A percentile compares a stretch with the other conserved stretches of the same genome.
Evolutionary conservation across 2,113 vertebrate species (phyloP).

Genomic region (Chinchilla lanigera): DNA sequence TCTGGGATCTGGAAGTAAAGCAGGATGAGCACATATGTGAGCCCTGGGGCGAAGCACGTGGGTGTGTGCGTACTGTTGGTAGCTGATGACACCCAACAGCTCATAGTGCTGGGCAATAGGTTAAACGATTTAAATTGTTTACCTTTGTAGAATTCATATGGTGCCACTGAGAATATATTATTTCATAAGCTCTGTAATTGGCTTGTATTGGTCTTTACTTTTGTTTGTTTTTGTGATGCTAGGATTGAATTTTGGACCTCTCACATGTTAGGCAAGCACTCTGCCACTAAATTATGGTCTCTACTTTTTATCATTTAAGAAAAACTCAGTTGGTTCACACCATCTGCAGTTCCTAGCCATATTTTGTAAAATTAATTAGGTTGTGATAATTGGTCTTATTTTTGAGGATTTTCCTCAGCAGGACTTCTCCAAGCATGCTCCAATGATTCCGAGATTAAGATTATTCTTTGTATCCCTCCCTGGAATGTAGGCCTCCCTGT

Average conservation of each 20-base stretch:
- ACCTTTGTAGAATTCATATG: neutral
- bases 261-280: neutral
- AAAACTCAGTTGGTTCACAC: neutral
- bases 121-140: too few species aligned
- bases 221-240: neutral
- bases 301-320: neutral
- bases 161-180: neutral
- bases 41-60: fast-evolving
- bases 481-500: fast-evolving
- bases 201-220: neutral
- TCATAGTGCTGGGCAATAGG: too few species aligned
- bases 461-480: neutral
- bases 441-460: neutral
- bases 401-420: neutral
- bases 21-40: neutral
- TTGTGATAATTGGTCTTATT: neutral
- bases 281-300: neutral
- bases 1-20: neutral
- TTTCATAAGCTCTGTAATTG: neutral
- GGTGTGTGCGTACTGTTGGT: fast-evolving
- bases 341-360: neutral
- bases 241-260: too few species aligned
- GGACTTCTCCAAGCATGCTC: neutral
- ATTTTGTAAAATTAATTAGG: neutral
- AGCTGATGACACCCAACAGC: neutral